These are phyloP conservation scores for Butastur rufipennis DNA, from an alignment of 2,113 vertebrate species.

Conservation along the genomic window DNA sequence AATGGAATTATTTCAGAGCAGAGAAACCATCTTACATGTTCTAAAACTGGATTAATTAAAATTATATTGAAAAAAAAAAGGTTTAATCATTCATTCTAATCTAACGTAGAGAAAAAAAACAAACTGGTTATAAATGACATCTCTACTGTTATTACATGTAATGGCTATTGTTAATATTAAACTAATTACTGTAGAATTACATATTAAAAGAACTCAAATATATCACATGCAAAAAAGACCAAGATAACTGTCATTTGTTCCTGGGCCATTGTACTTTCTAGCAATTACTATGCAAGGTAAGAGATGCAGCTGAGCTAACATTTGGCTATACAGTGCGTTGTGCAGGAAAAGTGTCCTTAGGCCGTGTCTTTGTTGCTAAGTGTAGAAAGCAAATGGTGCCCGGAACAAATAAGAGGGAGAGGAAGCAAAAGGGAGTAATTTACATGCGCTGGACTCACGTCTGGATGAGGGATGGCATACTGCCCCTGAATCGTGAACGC, in stretches of 20 bases:
- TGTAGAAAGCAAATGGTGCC: slow-evolving; percentile 70
- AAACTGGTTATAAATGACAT: slow-evolving; percentile 60
- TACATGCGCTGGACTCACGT: slow-evolving; percentile 84
- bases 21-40: slow-evolving; percentile 84
- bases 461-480: slow-evolving; percentile 90
- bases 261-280: slow-evolving; percentile 72
- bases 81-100: slow-evolving; percentile 58
- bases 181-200: slow-evolving; percentile 54
- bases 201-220: slow-evolving; percentile 59
- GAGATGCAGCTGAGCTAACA: neutral
- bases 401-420: slow-evolving; percentile 68
- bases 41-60: slow-evolving; percentile 75
- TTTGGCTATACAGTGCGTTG: neutral
- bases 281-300: neutral
- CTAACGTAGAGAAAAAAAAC: neutral
- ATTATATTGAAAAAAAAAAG: slow-evolving; percentile 57
- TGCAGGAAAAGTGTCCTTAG: neutral
- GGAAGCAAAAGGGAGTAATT: slow-evolving; percentile 52
- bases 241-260: slow-evolving; percentile 57
- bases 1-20: slow-evolving; percentile 93
- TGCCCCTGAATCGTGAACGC: slow-evolving; percentile 90
- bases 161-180: slow-evolving; percentile 68
- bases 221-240: slow-evolving; percentile 59
- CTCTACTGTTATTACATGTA: slow-evolving; percentile 66
- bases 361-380: neutral